Conservation (phyloP, 2,888 invertebrate species). For the Synergus itoensis region DNA sequence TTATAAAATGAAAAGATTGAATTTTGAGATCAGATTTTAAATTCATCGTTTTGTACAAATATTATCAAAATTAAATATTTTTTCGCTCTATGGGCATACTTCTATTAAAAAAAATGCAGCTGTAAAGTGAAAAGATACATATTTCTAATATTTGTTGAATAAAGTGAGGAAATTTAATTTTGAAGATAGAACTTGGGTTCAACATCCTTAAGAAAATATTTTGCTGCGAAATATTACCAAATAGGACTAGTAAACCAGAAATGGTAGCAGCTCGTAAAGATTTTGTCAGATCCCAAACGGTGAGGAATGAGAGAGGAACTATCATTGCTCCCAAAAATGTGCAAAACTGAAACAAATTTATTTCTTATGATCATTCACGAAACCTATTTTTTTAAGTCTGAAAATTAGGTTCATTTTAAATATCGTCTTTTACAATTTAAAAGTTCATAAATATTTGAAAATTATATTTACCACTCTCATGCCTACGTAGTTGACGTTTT, state of each 20-base stretch:
- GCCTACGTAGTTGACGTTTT: slow-evolving; percentile 91
- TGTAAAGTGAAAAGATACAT: too few relatives aligned
- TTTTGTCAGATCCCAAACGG: slow-evolving; percentile 92
- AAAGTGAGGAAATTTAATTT: too few relatives aligned
- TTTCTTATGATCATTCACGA: too few relatives aligned
- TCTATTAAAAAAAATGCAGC: too few relatives aligned
- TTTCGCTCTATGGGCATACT: too few relatives aligned
- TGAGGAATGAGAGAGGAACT: slow-evolving; percentile 91
- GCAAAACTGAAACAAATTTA: slow-evolving; percentile 87
- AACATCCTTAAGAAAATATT: slow-evolving; percentile 42
- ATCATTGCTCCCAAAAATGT: slow-evolving; percentile 91
- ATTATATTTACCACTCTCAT: slow-evolving; percentile 90
- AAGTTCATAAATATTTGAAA: neutral
- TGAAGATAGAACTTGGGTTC: neutral
- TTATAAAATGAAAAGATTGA: too few relatives aligned
- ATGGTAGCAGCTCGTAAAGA: slow-evolving; percentile 89
- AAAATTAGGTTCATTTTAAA: slow-evolving; percentile 23
- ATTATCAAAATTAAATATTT: slow-evolving; percentile 7
- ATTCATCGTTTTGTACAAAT: neutral
- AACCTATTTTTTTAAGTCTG: neutral
- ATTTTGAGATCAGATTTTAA: too few relatives aligned
- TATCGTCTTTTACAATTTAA: neutral
- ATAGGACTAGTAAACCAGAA: slow-evolving; percentile 89
- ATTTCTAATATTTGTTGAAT: too few relatives aligned
- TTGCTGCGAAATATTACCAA: slow-evolving; percentile 82